These are phyloP conservation scores for Triops cancriformis DNA, from an alignment of 1,140 invertebrate genomes.

Conservation along the genomic window DNA sequence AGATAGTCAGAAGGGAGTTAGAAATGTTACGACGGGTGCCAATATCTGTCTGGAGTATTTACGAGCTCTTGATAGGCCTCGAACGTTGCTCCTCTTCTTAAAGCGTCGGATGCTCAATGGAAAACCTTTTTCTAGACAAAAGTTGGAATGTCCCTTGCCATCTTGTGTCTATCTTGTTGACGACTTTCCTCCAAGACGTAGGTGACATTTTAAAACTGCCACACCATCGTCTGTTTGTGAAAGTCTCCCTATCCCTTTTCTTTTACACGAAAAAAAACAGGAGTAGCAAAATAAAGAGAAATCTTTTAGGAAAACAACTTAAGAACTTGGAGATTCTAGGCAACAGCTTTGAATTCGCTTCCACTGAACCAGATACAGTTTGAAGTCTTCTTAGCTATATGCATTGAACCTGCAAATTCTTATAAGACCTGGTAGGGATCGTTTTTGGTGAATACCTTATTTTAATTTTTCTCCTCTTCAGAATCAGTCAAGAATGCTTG, in stretches of 20 bases:
- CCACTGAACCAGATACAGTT: no score
- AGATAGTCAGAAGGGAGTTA: background rate
- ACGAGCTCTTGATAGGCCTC: constrained; percentile 7
- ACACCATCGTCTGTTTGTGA: background rate
- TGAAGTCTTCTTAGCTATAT: no score
- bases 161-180: background rate
- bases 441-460: no score
- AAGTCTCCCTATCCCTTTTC: background rate
- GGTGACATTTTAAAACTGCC: background rate
- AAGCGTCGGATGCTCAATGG: background rate
- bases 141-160: background rate
- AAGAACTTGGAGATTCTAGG: no score
- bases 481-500: no score
- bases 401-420: no score
- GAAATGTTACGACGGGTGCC: constrained; percentile 12
- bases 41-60: constrained; percentile 1
- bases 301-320: no score
- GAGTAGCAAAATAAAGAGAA: background rate
- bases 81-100: background rate
- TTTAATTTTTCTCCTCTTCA: no score
- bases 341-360: no score
- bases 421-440: no score
- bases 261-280: background rate
- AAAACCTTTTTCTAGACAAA: background rate
- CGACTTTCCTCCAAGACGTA: background rate